A percentile compares a stretch with the other conserved stretches of the same genome.
Conservation (phyloP, 2,113 vertebrate species). For the Jacana jacana region DNA sequence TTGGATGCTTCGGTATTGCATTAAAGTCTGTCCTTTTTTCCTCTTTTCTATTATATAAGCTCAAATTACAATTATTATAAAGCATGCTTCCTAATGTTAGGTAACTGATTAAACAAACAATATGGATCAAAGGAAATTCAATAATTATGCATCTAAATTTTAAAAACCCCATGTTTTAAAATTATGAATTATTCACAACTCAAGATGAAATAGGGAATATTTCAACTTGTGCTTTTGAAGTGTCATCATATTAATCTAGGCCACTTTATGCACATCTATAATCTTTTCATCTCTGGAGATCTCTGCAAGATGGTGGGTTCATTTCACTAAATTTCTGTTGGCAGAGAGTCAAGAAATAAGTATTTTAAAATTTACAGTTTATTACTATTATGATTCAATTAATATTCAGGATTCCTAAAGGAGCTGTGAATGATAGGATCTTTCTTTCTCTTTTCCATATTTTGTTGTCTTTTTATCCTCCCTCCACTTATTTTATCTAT, state of each 20-base stretch:
- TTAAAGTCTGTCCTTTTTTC: rapidly evolving
- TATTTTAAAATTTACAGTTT: neutral
- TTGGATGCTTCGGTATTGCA: neutral
- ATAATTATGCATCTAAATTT: constrained; percentile 56
- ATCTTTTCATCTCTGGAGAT: constrained; percentile 65
- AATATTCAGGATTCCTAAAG: neutral
- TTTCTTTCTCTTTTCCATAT: neutral
- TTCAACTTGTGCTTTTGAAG: constrained; percentile 58
- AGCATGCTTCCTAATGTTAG: constrained; percentile 5
- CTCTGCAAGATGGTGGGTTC: constrained; percentile 14
- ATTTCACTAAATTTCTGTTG: neutral
- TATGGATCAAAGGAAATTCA: constrained; percentile 59
- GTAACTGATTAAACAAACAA: constrained; percentile 49
- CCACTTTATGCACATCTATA: constrained; percentile 57
- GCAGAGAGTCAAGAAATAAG: constrained; percentile 18
- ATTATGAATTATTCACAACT: constrained; percentile 65
- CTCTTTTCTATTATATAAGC: neutral
- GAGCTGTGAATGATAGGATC: neutral
- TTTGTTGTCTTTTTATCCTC: neutral
- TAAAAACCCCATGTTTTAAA: constrained; percentile 24
- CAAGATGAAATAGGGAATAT: constrained; percentile 44
- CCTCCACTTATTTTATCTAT: constrained; percentile 5
- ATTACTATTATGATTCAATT: constrained; percentile 12
- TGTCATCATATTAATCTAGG: constrained; percentile 35
- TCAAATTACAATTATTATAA: neutral